These are phyloP conservation scores for Salvator merianae DNA, from an alignment of 2,113 vertebrate species.

Conservation along the genomic window DNA sequence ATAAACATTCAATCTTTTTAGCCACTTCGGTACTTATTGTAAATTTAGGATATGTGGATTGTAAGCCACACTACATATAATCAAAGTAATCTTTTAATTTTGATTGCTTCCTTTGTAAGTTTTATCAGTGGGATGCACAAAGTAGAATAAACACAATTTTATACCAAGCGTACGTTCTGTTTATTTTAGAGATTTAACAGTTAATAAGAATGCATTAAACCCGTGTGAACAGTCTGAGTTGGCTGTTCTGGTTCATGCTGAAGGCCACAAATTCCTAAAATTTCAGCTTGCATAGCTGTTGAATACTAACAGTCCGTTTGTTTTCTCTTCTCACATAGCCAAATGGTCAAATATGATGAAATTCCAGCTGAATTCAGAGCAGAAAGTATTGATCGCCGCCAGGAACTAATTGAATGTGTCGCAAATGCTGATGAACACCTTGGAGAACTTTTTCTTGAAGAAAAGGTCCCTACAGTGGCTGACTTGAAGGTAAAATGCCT, in stretches of 20 bases:
- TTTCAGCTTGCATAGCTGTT: background rate
- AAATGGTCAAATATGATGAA: conserved; percentile 82
- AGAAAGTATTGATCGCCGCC: conserved; percentile 80
- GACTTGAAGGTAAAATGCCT: conserved; percentile 85
- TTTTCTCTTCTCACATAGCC: conserved; percentile 64
- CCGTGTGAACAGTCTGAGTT: background rate
- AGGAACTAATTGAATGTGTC: conserved; percentile 93
- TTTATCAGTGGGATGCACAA: background rate
- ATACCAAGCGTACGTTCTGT: background rate
- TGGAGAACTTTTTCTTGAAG: conserved; percentile 94
- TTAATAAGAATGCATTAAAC: background rate
- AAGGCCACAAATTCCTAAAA: background rate
- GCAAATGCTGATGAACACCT: conserved; percentile 89
- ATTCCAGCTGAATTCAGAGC: conserved; percentile 85
- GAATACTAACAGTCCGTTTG: fast-evolving
- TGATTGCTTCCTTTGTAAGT: background rate
- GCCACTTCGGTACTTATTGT: background rate
- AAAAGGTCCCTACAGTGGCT: conserved; percentile 81
- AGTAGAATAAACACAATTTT: background rate
- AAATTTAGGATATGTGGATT: background rate
- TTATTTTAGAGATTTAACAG: background rate
- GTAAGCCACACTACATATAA: background rate
- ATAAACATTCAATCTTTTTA: background rate
- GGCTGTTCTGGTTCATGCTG: background rate
- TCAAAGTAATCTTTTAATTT: too few relatives aligned